Base-by-base conservation (phyloP, 1,140 invertebrate species). In the Rhynchophorus ferrugineus region DNA sequence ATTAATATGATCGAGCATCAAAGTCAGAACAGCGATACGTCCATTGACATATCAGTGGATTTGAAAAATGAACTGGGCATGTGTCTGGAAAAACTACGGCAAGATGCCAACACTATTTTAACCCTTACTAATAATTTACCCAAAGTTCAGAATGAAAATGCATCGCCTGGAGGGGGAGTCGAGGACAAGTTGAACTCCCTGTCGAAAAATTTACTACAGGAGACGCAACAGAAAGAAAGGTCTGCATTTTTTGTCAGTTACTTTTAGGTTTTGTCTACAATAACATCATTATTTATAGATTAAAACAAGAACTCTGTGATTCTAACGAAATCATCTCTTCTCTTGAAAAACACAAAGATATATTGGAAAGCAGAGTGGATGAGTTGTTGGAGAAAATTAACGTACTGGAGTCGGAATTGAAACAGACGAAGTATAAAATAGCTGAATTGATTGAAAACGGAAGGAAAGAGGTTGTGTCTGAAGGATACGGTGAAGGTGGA, bases 31-130 rank as follows among this genome's bases (percentile, higher is more conserved):
- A 49, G 64, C n/a, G 57, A 62, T 13, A 65, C 67, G 35, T 61
- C 69, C 76, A 42, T 70, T 5, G 54, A 61, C 18, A 56, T 61
- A 16, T 78, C 78, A 21, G 61, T 73, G 0, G 78, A 79, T 54
- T 70, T 85, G 16, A 76, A 76, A 59, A 67, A 67, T 5, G 78
- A 83, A 56, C 61, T 85, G 13, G 77, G 80, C 19, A 69, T 73
- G n/a, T 86, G 84, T 60, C 60, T 88, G 33, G 69, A 77, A 35
- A 71, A 80, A 7, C 65, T 89, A 9, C 77, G 78, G 49, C 63
- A 73, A 3, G 85, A 88, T 61, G 84, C 83, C 0, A 76, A 78
- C 1, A 77, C 81, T 8, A 69, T 87, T 44, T 67, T 87, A 5
- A 75, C 76, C n/a, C 60, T 82, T 6, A 79, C 80, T 0, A 63